Percentiles rank a stretch among this genome's conserved stretches.
These are phyloP conservation scores for Catagonus wagneri DNA, from an alignment of 2,113 vertebrate genomes.

Conservation along the genomic window DNA sequence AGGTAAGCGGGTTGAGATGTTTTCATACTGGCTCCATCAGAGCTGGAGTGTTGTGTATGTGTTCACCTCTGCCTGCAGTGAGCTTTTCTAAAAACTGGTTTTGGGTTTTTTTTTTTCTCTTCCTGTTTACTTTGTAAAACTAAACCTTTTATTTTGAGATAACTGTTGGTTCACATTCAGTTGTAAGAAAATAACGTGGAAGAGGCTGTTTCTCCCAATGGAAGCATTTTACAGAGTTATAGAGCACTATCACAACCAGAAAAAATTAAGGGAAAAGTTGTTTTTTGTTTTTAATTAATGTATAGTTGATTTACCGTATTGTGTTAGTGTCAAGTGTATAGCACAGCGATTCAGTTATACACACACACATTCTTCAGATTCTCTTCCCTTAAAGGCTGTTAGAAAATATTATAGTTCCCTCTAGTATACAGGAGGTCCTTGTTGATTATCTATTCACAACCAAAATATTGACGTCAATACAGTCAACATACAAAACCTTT, in stretches of 20 bases:
- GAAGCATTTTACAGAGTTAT: background rate
- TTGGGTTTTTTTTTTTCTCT: background rate
- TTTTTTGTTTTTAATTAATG: too few species aligned
- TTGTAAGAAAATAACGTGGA: conserved; percentile 7
- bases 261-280: too few species aligned
- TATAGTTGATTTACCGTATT: too few species aligned
- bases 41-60: background rate
- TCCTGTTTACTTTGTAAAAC: background rate
- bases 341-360: too few species aligned
- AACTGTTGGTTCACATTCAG: background rate
- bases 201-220: background rate
- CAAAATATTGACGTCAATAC: background rate
- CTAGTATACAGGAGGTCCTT: too few species aligned
- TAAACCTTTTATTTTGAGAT: conserved; percentile 28
- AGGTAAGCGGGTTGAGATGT: conserved; percentile 86
- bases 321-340: too few species aligned
- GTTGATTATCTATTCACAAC: background rate
- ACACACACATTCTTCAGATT: too few species aligned
- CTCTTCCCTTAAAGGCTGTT: too few species aligned
- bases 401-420: too few species aligned
- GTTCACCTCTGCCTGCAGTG: background rate
- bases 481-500: background rate
- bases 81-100: conserved; percentile 1
- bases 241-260: background rate
- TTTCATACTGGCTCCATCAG: background rate